Evolutionary conservation across 2,113 vertebrate species (phyloP).

Genomic region (Numenius arquata): DNA sequence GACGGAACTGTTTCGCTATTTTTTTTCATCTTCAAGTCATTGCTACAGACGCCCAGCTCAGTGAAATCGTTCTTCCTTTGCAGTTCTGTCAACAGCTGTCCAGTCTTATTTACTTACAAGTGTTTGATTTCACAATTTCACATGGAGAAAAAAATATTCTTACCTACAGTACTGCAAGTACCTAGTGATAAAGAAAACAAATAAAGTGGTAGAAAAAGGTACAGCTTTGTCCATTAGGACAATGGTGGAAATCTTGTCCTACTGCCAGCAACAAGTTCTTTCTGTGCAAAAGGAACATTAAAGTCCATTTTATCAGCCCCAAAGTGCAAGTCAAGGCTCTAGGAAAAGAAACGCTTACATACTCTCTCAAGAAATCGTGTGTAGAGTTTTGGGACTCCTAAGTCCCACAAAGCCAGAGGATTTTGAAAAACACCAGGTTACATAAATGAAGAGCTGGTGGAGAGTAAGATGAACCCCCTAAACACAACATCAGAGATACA

Average conservation of each 20-base stretch:
- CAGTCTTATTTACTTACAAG: background rate
- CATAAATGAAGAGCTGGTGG: background rate
- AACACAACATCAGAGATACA: background rate
- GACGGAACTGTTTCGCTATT: background rate
- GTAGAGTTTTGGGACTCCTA: background rate
- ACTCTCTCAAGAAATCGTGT: background rate
- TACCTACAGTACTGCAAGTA: background rate
- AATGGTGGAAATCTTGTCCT: background rate
- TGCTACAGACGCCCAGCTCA: background rate
- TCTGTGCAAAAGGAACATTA: background rate
- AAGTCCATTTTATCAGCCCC: background rate
- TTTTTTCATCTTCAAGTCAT: background rate
- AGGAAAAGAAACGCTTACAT: background rate
- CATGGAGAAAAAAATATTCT: background rate
- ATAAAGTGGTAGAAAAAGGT: background rate
- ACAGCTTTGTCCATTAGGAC: background rate
- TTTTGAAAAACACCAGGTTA: background rate
- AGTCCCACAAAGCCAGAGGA: background rate
- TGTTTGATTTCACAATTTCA: background rate
- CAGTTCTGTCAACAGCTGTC: background rate
- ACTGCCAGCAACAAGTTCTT: background rate
- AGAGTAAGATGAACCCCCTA: background rate
- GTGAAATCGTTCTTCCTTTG: background rate
- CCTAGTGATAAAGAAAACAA: conserved; percentile 12
- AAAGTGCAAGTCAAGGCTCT: background rate